Percentiles rank a stretch among this genome's conserved stretches.
These are phyloP conservation scores for Eupithecia inturbata DNA, from an alignment of 2,888 invertebrate genomes.

Conservation along the genomic window DNA sequence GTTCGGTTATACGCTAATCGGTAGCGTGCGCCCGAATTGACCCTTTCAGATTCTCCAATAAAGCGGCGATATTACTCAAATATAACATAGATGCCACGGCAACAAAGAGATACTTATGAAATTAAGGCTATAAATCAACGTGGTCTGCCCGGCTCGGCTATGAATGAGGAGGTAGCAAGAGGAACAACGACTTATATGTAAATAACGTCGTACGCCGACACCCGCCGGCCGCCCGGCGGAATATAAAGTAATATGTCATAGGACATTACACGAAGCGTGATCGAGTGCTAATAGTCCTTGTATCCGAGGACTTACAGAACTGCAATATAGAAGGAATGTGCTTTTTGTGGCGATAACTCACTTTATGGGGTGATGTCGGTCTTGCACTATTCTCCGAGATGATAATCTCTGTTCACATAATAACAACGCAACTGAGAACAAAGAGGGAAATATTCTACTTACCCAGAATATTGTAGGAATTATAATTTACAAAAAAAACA, in stretches of 20 bases:
- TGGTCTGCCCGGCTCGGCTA: constrained; percentile 64
- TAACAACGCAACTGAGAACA: not conserved
- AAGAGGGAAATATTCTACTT: not conserved
- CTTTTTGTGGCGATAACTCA: constrained; percentile 19
- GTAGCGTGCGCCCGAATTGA: constrained; percentile 55
- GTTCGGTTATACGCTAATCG: constrained; percentile 49
- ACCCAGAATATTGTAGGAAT: not conserved
- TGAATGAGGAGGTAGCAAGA: constrained; percentile 64
- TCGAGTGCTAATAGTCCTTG: constrained; percentile 60
- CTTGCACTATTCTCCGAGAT: not conserved
- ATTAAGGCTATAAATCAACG: constrained; percentile 82
- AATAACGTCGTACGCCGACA: constrained; percentile 74
- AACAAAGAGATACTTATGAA: constrained; percentile 84
- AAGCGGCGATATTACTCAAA: constrained; percentile 69
- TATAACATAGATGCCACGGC: constrained; percentile 73
- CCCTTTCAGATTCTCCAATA: constrained; percentile 67
- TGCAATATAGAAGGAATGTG: constrained; percentile 25
- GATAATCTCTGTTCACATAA: not conserved
- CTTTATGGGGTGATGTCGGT: constrained; percentile 11
- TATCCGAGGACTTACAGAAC: constrained; percentile 36
- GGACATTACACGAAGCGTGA: constrained; percentile 63
- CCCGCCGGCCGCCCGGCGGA: constrained; percentile 62
- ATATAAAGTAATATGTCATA: constrained; percentile 76
- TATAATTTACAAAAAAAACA: too few relatives aligned
- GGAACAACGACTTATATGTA: constrained; percentile 81